Evolutionary conservation across 2,888 invertebrate species (phyloP).

Genomic region (Lutraria lutraria): DNA sequence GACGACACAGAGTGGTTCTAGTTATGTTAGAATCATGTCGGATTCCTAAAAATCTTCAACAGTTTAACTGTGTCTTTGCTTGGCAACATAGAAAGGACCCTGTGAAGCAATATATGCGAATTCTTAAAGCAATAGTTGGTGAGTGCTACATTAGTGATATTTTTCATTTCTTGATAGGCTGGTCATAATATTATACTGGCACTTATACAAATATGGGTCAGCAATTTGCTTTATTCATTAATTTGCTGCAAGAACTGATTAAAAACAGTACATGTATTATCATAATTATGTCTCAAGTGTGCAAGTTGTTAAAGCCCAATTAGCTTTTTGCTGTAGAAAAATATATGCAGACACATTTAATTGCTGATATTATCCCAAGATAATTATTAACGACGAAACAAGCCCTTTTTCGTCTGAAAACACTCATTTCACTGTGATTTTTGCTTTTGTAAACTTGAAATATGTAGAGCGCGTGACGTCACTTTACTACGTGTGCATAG

Average conservation of each 20-base stretch:
- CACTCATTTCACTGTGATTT: too few species aligned
- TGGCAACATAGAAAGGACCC: conserved; percentile 55
- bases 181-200: neutral
- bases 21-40: conserved; percentile 62
- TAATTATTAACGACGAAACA: too few species aligned
- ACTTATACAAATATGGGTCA: neutral
- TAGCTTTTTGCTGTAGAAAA: too few species aligned
- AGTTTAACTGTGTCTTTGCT: conserved; percentile 60
- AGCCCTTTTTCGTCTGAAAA: too few species aligned
- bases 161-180: neutral
- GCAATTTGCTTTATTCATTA: neutral
- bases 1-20: conserved; percentile 58
- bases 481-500: too few species aligned
- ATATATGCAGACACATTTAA: too few species aligned
- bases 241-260: neutral
- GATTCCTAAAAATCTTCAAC: conserved; percentile 53
- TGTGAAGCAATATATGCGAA: conserved; percentile 12
- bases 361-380: too few species aligned
- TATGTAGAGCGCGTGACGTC: too few species aligned
- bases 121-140: conserved; percentile 60
- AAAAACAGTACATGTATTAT: neutral
- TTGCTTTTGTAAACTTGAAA: too few species aligned
- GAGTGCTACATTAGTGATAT: conserved; percentile 1
- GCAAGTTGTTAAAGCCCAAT: neutral
- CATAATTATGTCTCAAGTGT: neutral